A percentile compares a stretch with the other conserved stretches of the same genome.
Evolutionary conservation across 1,140 invertebrate genomes (phyloP).

Genomic region (Zophobas morio): DNA sequence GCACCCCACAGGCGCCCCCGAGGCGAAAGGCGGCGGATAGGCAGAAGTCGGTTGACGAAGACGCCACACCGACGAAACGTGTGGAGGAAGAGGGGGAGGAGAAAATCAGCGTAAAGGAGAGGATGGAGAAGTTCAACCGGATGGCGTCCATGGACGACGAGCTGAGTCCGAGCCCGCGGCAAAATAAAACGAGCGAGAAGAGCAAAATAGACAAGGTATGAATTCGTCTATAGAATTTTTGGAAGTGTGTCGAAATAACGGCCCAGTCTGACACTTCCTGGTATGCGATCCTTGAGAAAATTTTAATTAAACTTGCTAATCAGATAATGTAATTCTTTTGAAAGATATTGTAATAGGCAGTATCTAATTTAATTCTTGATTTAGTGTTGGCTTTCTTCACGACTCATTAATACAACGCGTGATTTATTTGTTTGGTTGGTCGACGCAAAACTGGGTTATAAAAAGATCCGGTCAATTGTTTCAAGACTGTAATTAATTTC

Average conservation of each 20-base stretch:
- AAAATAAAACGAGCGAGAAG: conserved; percentile 61
- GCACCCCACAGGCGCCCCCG: conserved; percentile 66
- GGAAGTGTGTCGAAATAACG: conserved; percentile 18
- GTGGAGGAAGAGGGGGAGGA: neutral
- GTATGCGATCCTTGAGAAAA: neutral
- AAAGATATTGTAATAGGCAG: conserved; percentile 7
- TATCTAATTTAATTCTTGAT: neutral
- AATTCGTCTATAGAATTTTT: neutral
- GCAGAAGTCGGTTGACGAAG: conserved; percentile 24
- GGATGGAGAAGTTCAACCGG: conserved; percentile 92
- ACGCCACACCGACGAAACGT: conserved; percentile 33
- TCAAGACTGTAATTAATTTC: conserved; percentile 1
- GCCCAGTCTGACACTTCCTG: neutral
- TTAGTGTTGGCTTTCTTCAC: neutral
- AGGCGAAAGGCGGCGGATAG: conserved; percentile 54
- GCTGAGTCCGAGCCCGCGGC: conserved; percentile 71
- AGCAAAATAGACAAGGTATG: conserved; percentile 72
- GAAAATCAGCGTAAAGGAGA: conserved; percentile 88
- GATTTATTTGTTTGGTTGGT: neutral
- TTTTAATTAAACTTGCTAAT: conserved; percentile 7
- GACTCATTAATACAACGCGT: neutral
- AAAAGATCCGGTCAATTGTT: conserved; percentile 3
- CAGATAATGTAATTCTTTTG: conserved; percentile 8
- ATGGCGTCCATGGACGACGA: conserved; percentile 87
- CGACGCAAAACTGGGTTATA: neutral